These are phyloP conservation scores for Drosophila equinoxialis DNA, from an alignment of 1,140 invertebrate genomes.

Conservation along the genomic window DNA sequence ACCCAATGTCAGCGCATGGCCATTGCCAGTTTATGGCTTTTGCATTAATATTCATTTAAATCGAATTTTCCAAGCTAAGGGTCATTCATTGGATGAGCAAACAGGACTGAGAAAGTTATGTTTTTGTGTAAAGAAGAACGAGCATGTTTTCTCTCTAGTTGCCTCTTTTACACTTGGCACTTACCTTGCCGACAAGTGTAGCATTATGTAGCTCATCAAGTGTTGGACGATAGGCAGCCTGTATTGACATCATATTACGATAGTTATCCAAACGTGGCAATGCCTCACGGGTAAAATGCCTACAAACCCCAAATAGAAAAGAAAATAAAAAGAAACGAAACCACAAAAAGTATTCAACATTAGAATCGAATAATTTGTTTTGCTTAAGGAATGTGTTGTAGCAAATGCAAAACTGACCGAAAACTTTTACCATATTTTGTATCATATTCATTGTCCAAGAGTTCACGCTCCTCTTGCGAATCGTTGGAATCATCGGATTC, in stretches of 20 bases:
- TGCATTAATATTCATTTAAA: slow-evolving; percentile 45
- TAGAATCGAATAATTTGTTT: not conserved
- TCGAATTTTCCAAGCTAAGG: not conserved
- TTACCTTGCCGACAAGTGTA: slow-evolving; percentile 90
- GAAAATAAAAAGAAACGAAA: not conserved
- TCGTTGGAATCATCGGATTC: slow-evolving; percentile 83
- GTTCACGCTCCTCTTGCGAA: slow-evolving; percentile 85
- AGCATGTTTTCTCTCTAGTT: not conserved
- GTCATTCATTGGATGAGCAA: not conserved
- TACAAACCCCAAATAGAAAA: slow-evolving; percentile 62
- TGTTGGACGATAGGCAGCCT: slow-evolving; percentile 94
- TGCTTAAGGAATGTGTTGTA: not conserved
- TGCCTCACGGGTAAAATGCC: slow-evolving; percentile 95
- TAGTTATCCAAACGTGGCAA: slow-evolving; percentile 96
- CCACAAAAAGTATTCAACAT: not conserved
- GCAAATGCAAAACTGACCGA: slow-evolving; percentile 83
- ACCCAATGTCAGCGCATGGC: slow-evolving; percentile 5
- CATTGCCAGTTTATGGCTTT: slow-evolving; percentile 29
- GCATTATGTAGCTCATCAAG: slow-evolving; percentile 96
- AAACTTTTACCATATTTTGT: slow-evolving; percentile 92
- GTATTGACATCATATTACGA: slow-evolving; percentile 95
- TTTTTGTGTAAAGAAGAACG: not conserved
- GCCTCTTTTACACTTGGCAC: slow-evolving; percentile 20
- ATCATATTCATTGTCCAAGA: slow-evolving; percentile 86
- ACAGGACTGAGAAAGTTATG: not conserved